Evolutionary conservation across 2,797 vertebrate species (phyloP), one percentile per base, ranked within the genome.

Genomic region (Pyrocephalus nanus): DNA sequence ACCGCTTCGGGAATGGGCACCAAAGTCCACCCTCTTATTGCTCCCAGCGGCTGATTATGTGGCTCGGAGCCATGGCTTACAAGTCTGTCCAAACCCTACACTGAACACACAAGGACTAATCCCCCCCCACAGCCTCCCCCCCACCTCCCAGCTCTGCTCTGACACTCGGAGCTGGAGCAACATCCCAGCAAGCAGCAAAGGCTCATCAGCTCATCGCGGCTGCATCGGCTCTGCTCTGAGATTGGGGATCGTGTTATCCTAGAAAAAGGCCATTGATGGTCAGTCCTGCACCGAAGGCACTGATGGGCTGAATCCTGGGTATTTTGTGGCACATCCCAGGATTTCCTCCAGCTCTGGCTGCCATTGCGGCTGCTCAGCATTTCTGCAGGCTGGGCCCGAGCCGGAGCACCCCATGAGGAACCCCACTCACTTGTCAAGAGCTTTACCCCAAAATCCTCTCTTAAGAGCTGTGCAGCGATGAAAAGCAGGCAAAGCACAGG

Each of bases 11-110:
- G 88, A 92, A 80, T 1, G 34, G 95, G 90, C 87, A 95, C 88
- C 88, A 6, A 91, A 92, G 92, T 93, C 95, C 93, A 88, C 58
- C 58, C 81, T 87, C 79, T 83, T 27, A 65, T 45, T 30, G 55
- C 92, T 93, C 66, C 85, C 85, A 74, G 13, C 3, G 81, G 73
- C 82, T 77, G 93, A 90, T 69, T 78, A 91, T 18, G 4, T 81
- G 91, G 93, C 93, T 92, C n/a, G 0, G 34, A 94, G 91, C 90
- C 91, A 89, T 27, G 66, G 73, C 87, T 91, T 48, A n/a, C 86
- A n/a, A 91, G 87, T 62, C 89, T 22, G 51, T 77, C 94, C 93
- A 94, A 93, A 81, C 15, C 87, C 76, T 19, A 89, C 36, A 30
- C 89, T 32, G 55, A 92, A 76, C 87, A 70, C 58, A 87, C 69